Base-by-base conservation (phyloP, 2,888 invertebrate species). In the Sclerodermus sp. region DNA sequence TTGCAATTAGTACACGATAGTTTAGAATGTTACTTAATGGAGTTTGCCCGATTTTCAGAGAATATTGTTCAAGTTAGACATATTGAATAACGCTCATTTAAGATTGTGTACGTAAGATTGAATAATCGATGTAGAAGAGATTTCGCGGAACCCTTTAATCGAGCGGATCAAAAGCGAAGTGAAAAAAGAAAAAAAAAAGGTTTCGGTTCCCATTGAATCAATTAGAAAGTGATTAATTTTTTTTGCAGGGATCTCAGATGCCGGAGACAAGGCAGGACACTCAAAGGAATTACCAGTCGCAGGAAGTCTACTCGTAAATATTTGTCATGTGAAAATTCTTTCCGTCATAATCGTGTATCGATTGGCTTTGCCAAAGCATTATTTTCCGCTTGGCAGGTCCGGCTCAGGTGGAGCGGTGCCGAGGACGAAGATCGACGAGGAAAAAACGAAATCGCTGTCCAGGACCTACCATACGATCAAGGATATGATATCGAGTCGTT, bases 381-480 rank as follows among this genome's bases (percentile, higher is more conserved):
- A 23, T 23, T 23, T 23, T 23, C 23, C 45, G n/a, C 29, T 23
- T 30, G n/a, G 18, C 52, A 76, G 76, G 57, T 64, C 70, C 34
- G 52, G 67, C 40, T 64, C 70, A 9, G 59, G 63, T 1, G 71
- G 73, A 54, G 66, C 67, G 9, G 66, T 69, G 23, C 62, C 73
- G 37, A 66, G 68, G 47, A 51, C 64, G 29, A 76, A 73, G 51
- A 58, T 66, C 41, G 76, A 76, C 44, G 76, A 76, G 29, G 76
- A 76, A 15, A 73, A 70, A 41, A 77, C 79, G 48, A 86, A 88
- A 73, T 85, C 88, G n/a, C 85, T 89, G 51, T 86, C 87, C 40
- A 88, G 89, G 78, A 90, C 90, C 0, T 90, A 90, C 70, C 88
- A 91, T 73, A 89, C 90, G 3, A 84, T 91, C 55, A 90, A 90